phyloP scores from a whole-genome alignment of 2,113 vertebrate species.

The Cyanoramphus novaezelandiae region DNA sequence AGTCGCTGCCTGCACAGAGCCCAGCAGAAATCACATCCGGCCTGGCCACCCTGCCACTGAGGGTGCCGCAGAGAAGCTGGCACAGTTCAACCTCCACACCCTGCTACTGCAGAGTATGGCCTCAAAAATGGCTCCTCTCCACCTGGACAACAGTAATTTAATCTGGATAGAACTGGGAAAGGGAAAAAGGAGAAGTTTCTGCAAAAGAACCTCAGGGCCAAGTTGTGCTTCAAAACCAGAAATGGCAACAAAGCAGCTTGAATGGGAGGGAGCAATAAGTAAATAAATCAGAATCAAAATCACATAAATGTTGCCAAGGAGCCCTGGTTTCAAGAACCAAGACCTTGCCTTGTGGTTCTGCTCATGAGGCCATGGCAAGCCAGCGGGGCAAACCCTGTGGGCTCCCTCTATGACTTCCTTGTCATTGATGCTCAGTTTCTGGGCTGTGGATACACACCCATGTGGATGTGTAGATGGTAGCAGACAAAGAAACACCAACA shows the following conservation, averaged over 20 bases:
- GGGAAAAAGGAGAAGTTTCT: not conserved
- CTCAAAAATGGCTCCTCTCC: not conserved
- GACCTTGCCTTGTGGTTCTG: not conserved
- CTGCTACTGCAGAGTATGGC: not conserved
- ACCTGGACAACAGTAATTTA: not conserved
- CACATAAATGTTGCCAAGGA: not conserved
- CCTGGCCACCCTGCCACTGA: not conserved
- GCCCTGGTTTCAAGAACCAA: not conserved
- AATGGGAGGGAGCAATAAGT: not conserved
- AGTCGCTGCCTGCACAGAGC: not conserved
- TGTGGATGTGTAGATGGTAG: conserved; percentile 63
- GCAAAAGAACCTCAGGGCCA: not conserved
- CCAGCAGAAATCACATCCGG: not conserved
- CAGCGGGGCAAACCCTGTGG: not conserved
- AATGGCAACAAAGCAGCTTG: not conserved
- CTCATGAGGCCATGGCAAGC: rapidly evolving
- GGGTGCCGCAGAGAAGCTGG: not conserved
- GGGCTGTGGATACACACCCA: not conserved
- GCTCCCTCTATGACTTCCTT: conserved; percentile 42
- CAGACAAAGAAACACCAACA: conserved; percentile 58
- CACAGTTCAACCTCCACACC: not conserved
- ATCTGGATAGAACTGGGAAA: not conserved
- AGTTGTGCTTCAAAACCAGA: not conserved
- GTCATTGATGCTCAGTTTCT: conserved; percentile 52
- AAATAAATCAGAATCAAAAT: not conserved